Evolutionary conservation across 1,140 invertebrate species (phyloP).

Genomic region (Condylostylus longicornis): DNA sequence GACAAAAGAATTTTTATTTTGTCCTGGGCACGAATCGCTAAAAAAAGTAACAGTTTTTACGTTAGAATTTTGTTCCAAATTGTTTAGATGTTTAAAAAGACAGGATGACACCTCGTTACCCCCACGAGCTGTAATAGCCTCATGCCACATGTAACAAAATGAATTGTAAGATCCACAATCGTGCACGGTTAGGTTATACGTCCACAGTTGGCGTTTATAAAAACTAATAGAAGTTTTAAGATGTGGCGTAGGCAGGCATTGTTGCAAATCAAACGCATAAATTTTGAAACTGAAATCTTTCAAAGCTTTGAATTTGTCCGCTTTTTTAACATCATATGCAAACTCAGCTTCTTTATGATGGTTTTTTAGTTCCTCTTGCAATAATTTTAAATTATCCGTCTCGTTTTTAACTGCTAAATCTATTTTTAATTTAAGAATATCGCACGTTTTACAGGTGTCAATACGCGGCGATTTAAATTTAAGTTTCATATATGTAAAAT

Average conservation of each 20-base stretch:
- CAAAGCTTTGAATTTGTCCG: conserved; percentile 6
- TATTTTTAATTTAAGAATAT: conserved; percentile 6
- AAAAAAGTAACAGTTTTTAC: conserved; percentile 19
- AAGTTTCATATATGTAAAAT: conserved; percentile 9
- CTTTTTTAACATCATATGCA: conserved; percentile 4
- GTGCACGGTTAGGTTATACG: conserved; percentile 29
- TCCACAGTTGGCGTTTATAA: conserved; percentile 29
- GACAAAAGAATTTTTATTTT: conserved; percentile 25
- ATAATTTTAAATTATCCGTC: conserved; percentile 2
- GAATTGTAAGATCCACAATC: conserved; percentile 12
- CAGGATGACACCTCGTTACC: conserved; percentile 14
- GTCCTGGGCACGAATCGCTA: conserved; percentile 23
- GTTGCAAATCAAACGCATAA: conserved; percentile 24
- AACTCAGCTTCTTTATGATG: conserved; percentile 1
- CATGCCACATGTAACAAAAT: conserved; percentile 27
- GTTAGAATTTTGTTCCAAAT: conserved; percentile 4
- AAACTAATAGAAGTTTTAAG: conserved; percentile 18
- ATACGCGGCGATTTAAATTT: conserved; percentile 14
- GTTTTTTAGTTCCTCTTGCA: conserved; percentile 2
- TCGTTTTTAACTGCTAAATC: conserved; percentile 9
- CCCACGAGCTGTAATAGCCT: conserved; percentile 19
- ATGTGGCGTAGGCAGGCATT: conserved; percentile 24
- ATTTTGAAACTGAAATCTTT: conserved; percentile 6
- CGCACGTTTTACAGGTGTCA: conserved; percentile 16
- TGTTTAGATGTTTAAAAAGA: conserved; percentile 13